These are phyloP conservation scores for Sceloporus undulatus DNA, from an alignment of 2,113 vertebrate genomes.

Conservation along the genomic window DNA sequence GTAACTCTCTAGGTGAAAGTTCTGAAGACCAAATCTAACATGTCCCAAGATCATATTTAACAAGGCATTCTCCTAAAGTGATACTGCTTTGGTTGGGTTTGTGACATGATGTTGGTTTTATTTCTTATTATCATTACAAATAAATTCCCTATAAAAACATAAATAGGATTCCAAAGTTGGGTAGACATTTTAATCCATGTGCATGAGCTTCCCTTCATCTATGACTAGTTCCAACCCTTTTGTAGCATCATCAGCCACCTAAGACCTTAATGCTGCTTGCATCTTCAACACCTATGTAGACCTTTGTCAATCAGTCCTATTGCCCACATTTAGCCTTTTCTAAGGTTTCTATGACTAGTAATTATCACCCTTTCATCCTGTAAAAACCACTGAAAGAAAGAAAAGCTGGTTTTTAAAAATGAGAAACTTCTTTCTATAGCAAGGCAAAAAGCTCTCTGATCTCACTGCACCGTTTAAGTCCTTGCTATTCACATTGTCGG, in stretches of 20 bases:
- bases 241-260: background rate
- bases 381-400: background rate
- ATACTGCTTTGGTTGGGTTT: background rate
- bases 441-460: constrained; percentile 7
- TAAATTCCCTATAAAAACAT: background rate
- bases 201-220: background rate
- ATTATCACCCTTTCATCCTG: constrained; percentile 11
- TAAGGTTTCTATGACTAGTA: background rate
- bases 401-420: background rate
- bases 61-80: background rate
- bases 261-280: background rate
- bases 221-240: background rate
- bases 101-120: background rate
- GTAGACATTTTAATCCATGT: background rate
- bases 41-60: background rate
- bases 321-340: background rate
- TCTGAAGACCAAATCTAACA: background rate
- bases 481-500: constrained; percentile 22
- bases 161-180: background rate
- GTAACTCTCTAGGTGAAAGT: background rate
- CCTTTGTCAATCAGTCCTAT: background rate
- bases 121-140: background rate
- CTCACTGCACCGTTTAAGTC: constrained; percentile 13
- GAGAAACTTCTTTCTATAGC: background rate
- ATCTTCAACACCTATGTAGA: background rate